A percentile compares a stretch with the other conserved stretches of the same genome.
phyloP scores from a whole-genome alignment of 1,140 invertebrate genomes.

The Dreissena polymorpha region DNA sequence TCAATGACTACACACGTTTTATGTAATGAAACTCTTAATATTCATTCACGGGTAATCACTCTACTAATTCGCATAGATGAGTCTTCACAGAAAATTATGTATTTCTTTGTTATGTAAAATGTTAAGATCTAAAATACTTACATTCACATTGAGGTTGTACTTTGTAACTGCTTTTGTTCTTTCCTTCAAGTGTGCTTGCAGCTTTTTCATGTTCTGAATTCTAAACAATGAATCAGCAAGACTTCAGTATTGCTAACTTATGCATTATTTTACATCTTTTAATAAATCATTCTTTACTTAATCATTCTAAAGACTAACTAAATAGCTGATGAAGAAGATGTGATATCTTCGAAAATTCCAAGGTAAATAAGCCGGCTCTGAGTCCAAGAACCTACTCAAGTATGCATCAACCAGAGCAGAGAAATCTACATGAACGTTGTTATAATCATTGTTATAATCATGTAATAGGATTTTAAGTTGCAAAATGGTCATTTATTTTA shows the following conservation, averaged over 20 bases:
- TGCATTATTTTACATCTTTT: neutral
- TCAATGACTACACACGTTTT: too few relatives aligned
- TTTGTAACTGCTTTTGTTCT: conserved; percentile 24
- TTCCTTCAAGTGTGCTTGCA: neutral
- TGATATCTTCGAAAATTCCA: too few relatives aligned
- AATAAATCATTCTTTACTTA: neutral
- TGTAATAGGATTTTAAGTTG: too few relatives aligned
- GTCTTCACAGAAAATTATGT: too few relatives aligned
- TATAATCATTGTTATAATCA: neutral
- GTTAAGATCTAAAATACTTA: neutral
- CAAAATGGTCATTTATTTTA: too few relatives aligned
- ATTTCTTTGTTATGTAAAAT: too few relatives aligned
- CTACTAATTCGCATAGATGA: too few relatives aligned
- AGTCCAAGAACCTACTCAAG: too few relatives aligned
- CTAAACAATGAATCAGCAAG: conserved; percentile 4
- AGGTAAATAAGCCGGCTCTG: too few relatives aligned
- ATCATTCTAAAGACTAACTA: neutral
- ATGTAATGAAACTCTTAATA: too few relatives aligned
- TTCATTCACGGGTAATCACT: too few relatives aligned
- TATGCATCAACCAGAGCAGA: too few relatives aligned
- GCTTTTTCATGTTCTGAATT: conserved; percentile 22
- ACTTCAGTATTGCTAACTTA: neutral
- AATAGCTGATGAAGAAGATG: neutral
- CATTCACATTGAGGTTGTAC: conserved; percentile 29
- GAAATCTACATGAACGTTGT: neutral